phyloP scores from a whole-genome alignment of 2,888 invertebrate genomes.

The Micoletzkya japonica region DNA sequence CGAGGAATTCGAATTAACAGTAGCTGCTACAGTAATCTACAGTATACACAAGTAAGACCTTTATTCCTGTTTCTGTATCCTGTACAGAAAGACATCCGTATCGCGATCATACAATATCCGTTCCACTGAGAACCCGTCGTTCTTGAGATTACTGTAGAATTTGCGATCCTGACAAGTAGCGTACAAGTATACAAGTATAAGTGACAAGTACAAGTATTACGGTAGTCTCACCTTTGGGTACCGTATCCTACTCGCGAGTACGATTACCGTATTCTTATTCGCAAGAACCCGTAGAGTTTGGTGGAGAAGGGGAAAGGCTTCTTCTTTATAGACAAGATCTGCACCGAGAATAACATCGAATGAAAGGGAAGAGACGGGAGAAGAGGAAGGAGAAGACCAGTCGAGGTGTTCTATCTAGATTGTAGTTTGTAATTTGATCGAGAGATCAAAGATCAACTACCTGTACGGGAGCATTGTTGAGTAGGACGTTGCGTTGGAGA shows the following conservation, averaged over 20 bases:
- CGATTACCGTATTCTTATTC: slow-evolving; percentile 25
- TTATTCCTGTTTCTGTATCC: slow-evolving; percentile 8
- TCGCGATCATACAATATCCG: slow-evolving; percentile 11
- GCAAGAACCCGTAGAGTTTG: slow-evolving; percentile 43
- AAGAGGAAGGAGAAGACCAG: slow-evolving; percentile 9
- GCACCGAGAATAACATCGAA: slow-evolving; percentile 65
- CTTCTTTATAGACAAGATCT: slow-evolving; percentile 65
- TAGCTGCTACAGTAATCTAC: slow-evolving; percentile 6
- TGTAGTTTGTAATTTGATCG: neutral
- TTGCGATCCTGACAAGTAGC: slow-evolving; percentile 26
- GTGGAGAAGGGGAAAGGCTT: slow-evolving; percentile 62
- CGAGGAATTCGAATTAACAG: slow-evolving; percentile 19
- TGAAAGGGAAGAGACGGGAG: slow-evolving; percentile 1
- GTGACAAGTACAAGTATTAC: no score
- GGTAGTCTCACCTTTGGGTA: slow-evolving; percentile 23
- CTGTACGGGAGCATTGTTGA: slow-evolving; percentile 2
- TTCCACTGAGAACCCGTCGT: slow-evolving; percentile 6
- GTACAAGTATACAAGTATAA: no score
- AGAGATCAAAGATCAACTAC: neutral
- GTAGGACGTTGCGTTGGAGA: slow-evolving; percentile 14
- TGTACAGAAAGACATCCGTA: slow-evolving; percentile 27
- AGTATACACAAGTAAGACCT: slow-evolving; percentile 9
- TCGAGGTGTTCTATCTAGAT: slow-evolving; percentile 6
- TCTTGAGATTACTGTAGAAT: slow-evolving; percentile 26
- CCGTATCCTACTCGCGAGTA: slow-evolving; percentile 25